Conservation (phyloP, 2,888 invertebrate genomes). For the Vannuccia rotundouncinata region DNA sequence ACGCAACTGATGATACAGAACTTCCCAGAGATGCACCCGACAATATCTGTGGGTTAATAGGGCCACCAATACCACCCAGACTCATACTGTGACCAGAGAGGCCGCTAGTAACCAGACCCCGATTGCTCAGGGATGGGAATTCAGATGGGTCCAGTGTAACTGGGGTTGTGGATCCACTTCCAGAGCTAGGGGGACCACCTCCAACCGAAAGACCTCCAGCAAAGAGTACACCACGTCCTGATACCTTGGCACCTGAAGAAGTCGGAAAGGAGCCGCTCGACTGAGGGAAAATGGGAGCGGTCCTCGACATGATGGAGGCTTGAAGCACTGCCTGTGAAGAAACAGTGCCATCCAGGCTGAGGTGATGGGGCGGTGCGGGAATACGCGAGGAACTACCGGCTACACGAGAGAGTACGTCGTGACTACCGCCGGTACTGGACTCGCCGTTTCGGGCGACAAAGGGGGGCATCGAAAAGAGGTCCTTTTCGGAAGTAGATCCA, state of each 20-base stretch:
- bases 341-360: not conserved
- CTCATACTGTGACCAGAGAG: not conserved
- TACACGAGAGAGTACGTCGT: not conserved
- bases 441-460: not conserved
- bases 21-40: not conserved
- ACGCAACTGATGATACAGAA: not conserved
- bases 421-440: not conserved
- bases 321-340: too few species aligned
- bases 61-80: not conserved
- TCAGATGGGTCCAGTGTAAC: constrained; percentile 17
- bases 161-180: not conserved
- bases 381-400: not conserved
- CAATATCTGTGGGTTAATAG: too few species aligned
- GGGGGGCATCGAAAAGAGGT: not conserved
- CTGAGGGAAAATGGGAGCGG: not conserved
- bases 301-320: not conserved
- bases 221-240: too few species aligned
- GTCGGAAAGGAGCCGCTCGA: too few species aligned
- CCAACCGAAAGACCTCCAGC: not conserved
- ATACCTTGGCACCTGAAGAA: too few species aligned
- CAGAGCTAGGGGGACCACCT: not conserved
- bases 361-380: not conserved
- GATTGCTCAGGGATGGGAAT: not conserved
- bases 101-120: not conserved
- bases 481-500: not conserved